A percentile compares a stretch with the other conserved stretches of the same genome.
These are phyloP conservation scores for Scolopax bukidnonensis DNA, from an alignment of 2,797 vertebrate genomes.

Conservation along the genomic window DNA sequence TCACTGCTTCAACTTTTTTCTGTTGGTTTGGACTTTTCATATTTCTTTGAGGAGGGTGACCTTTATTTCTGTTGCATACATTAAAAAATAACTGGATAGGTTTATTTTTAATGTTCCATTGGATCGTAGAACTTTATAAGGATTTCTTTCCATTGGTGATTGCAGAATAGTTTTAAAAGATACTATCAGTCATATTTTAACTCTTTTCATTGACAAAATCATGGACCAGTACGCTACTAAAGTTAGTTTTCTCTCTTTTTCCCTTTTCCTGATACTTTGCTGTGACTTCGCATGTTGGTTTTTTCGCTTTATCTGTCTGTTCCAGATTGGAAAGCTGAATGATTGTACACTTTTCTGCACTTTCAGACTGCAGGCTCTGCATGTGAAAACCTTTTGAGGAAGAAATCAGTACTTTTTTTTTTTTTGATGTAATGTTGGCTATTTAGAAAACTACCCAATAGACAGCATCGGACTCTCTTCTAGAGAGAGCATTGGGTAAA, in stretches of 20 bases:
- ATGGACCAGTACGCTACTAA: slow-evolving; percentile 21
- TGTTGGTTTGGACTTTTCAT: slow-evolving; percentile 23
- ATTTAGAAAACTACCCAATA: slow-evolving; percentile 34
- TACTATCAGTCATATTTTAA: background rate
- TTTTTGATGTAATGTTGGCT: slow-evolving; percentile 40
- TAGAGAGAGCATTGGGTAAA: slow-evolving; percentile 16
- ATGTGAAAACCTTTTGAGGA: slow-evolving; percentile 60
- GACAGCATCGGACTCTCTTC: background rate
- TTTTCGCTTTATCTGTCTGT: slow-evolving; percentile 35
- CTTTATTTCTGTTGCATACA: slow-evolving; percentile 44
- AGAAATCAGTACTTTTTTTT: slow-evolving; percentile 13
- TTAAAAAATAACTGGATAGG: slow-evolving; percentile 13
- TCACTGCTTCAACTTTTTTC: slow-evolving; percentile 50
- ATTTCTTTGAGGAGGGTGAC: slow-evolving; percentile 51
- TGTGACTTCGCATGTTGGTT: slow-evolving; percentile 39
- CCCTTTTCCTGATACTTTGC: background rate
- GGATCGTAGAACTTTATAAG: slow-evolving; percentile 17
- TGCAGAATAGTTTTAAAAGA: background rate
- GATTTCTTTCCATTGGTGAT: background rate
- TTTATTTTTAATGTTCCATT: slow-evolving; percentile 25
- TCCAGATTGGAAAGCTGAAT: slow-evolving; percentile 60
- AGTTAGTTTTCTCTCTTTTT: slow-evolving; percentile 21
- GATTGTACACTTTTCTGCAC: slow-evolving; percentile 68
- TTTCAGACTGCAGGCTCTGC: slow-evolving; percentile 63
- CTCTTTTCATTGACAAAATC: slow-evolving; percentile 28